phyloP scores from a whole-genome alignment of 2,888 invertebrate species.

The Eupeodes latifasciatus region DNA sequence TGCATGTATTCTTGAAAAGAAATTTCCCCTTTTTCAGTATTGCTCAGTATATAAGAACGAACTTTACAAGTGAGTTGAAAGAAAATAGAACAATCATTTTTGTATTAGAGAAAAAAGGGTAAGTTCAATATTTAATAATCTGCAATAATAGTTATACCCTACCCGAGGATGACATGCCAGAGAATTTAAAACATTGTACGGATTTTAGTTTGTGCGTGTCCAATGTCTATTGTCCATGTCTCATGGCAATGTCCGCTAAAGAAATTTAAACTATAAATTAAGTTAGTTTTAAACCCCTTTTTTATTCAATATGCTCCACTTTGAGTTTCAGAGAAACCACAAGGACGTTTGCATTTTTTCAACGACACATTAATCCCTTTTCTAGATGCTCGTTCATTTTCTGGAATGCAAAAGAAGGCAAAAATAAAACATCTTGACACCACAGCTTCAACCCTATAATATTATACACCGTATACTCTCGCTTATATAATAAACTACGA shows the following conservation, averaged over 20 bases:
- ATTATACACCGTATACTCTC: neutral
- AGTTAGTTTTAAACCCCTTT: neutral
- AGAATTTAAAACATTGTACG: neutral
- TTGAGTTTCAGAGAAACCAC: neutral
- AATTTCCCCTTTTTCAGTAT: neutral
- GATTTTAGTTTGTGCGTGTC: neutral
- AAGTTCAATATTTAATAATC: neutral
- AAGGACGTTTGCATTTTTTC: neutral
- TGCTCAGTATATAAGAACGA: constrained; percentile 3
- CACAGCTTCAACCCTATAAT: neutral
- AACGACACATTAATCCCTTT: constrained; percentile 44
- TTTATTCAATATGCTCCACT: too few relatives aligned
- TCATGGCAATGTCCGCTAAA: too few relatives aligned
- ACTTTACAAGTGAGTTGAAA: neutral
- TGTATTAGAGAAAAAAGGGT: neutral
- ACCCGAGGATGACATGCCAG: too few relatives aligned
- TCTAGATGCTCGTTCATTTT: constrained; percentile 29
- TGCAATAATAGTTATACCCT: too few relatives aligned
- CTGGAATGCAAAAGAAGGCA: neutral
- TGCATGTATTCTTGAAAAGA: neutral
- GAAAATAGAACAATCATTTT: neutral
- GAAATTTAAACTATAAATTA: neutral
- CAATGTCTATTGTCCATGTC: too few relatives aligned
- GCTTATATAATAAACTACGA: constrained; percentile 29
- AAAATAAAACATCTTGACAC: neutral